phyloP scores from a whole-genome alignment of 2,797 vertebrate genomes.

The Buceros bicornis region DNA sequence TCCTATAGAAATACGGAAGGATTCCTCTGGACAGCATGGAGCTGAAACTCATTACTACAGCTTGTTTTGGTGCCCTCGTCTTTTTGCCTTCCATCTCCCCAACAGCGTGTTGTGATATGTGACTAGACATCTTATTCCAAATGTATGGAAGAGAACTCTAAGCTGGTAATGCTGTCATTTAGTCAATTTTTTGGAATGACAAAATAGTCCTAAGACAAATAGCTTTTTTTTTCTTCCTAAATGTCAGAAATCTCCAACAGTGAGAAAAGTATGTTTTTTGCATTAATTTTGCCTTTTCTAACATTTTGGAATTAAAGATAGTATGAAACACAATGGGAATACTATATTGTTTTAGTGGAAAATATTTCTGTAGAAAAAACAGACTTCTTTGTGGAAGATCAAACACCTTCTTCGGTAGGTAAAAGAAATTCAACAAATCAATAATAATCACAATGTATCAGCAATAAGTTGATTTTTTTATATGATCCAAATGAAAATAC shows the following conservation, averaged over 20 bases:
- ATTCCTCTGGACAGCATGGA: background rate
- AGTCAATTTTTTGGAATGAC: background rate
- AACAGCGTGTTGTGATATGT: background rate
- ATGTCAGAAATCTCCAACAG: background rate
- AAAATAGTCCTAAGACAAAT: background rate
- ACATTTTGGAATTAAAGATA: background rate
- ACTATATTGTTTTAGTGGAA: background rate
- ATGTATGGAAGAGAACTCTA: background rate
- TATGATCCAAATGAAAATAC: background rate
- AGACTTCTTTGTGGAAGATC: background rate
- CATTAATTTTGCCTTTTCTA: background rate
- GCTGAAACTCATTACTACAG: background rate
- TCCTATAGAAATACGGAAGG: background rate
- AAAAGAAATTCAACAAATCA: background rate
- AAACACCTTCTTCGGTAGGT: background rate
- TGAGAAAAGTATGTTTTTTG: background rate
- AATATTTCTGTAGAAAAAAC: background rate
- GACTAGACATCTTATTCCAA: background rate
- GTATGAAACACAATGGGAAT: background rate
- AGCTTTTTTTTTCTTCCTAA: background rate
- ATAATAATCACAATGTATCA: background rate
- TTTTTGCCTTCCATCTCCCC: background rate
- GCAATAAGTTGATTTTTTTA: background rate
- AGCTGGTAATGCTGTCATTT: background rate
- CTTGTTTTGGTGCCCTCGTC: background rate